These are phyloP conservation scores for Gymnocephalus cernua DNA, from an alignment of 2,113 vertebrate species.

Conservation along the genomic window DNA sequence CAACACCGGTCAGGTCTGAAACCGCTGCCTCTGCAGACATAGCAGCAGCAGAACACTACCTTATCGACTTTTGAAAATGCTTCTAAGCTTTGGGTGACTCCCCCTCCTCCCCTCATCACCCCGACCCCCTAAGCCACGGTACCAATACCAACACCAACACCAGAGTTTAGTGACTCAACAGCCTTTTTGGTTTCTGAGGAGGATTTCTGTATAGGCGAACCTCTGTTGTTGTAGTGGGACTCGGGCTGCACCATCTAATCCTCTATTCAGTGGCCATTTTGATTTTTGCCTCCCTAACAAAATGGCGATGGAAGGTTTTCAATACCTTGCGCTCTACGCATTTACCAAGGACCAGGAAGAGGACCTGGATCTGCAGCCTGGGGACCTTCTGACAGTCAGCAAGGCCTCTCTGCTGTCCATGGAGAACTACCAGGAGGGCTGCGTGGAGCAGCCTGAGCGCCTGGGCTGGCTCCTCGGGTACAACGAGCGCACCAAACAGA, in stretches of 20 bases:
- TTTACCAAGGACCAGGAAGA: slow-evolving; percentile 93
- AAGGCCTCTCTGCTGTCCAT: slow-evolving; percentile 88
- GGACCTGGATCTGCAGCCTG: slow-evolving; percentile 91
- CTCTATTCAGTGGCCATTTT: slow-evolving; percentile 68
- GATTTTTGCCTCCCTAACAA: slow-evolving; percentile 56
- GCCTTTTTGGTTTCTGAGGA: slow-evolving; percentile 43
- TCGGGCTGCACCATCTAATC: slow-evolving; percentile 42
- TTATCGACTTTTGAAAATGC: slow-evolving; percentile 71
- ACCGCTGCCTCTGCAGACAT: slow-evolving; percentile 11
- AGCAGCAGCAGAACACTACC: slow-evolving; percentile 41
- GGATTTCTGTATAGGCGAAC: slow-evolving; percentile 43
- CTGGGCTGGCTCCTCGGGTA: slow-evolving; percentile 94
- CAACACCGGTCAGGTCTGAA: slow-evolving; percentile 83
- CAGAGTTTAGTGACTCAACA: slow-evolving; percentile 52
- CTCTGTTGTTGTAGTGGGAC: slow-evolving; percentile 32
- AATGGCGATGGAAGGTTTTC: slow-evolving; percentile 90
- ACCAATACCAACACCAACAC: slow-evolving; percentile 13
- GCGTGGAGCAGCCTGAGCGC: slow-evolving; percentile 86
- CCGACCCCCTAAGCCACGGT: slow-evolving; percentile 2
- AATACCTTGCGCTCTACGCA: slow-evolving; percentile 90
- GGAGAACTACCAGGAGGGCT: slow-evolving; percentile 88
- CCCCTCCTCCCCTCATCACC: slow-evolving; percentile 18
- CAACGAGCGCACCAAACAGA: slow-evolving; percentile 94
- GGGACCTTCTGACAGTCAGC: slow-evolving; percentile 92
- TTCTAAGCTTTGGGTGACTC: slow-evolving; percentile 75